Conservation (phyloP, 2,113 vertebrate species). For the Marmota flaviventris region DNA sequence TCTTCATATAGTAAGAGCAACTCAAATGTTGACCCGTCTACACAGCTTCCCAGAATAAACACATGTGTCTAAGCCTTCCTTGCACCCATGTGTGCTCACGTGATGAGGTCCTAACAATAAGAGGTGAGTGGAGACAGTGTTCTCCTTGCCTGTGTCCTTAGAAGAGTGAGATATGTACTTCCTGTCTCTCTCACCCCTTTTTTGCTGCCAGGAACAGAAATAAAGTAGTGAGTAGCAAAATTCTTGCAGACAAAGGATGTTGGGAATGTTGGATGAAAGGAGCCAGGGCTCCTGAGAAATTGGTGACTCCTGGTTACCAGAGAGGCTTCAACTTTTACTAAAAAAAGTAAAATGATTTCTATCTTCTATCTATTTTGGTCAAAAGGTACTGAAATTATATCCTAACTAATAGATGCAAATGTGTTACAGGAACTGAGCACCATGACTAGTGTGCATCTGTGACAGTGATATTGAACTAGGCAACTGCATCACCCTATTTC, state of each 20-base stretch:
- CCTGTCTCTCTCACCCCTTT: neutral
- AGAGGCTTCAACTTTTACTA: neutral
- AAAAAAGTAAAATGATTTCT: neutral
- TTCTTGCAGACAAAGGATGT: neutral
- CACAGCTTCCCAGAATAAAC: neutral
- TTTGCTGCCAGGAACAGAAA: neutral
- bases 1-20: neutral
- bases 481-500: neutral
- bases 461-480: rapidly evolving
- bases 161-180: rapidly evolving
- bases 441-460: neutral
- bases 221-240: neutral
- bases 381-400: neutral
- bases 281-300: neutral
- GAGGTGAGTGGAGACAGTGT: neutral
- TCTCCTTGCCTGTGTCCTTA: neutral
- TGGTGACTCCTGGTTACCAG: neutral
- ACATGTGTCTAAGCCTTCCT: neutral
- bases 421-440: neutral
- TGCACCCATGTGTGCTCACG: neutral
- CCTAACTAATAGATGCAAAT: neutral
- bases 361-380: neutral
- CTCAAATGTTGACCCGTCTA: neutral
- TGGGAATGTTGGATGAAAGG: neutral
- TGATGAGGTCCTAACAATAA: neutral